Evolutionary conservation across 2,797 vertebrate genomes (phyloP).

Genomic region (Danio choprae): DNA sequence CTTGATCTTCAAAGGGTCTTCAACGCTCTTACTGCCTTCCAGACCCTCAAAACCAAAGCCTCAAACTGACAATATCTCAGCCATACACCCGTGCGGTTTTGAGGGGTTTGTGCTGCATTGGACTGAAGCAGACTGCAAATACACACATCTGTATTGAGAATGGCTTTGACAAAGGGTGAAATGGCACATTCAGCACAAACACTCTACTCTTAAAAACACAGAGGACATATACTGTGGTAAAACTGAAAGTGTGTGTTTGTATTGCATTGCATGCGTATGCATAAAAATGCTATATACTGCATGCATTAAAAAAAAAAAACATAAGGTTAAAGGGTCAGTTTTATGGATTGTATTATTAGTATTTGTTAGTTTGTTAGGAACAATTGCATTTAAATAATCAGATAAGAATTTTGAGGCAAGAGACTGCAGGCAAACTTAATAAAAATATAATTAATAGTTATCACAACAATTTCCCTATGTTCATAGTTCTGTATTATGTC

Average conservation of each 20-base stretch:
- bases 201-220: background rate
- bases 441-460: background rate
- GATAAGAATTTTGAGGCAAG: background rate
- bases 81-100: constrained; percentile 27
- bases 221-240: background rate
- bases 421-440: too few relatives aligned
- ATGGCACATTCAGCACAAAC: constrained; percentile 8
- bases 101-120: background rate
- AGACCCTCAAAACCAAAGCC: constrained; percentile 66
- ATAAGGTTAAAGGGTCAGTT: background rate
- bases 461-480: too few relatives aligned
- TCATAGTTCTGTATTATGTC: too few relatives aligned
- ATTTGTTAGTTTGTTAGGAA: background rate
- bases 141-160: background rate
- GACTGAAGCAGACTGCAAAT: constrained; percentile 3
- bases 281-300: background rate
- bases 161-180: background rate
- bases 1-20: constrained; percentile 49
- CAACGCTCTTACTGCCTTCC: constrained; percentile 52
- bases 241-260: background rate
- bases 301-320: background rate
- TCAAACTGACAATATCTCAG: constrained; percentile 71
- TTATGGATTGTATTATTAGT: background rate
- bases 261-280: background rate
- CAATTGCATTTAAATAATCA: background rate